These are phyloP conservation scores for Plebejus anna DNA, from an alignment of 2,888 invertebrate species.

Conservation along the genomic window DNA sequence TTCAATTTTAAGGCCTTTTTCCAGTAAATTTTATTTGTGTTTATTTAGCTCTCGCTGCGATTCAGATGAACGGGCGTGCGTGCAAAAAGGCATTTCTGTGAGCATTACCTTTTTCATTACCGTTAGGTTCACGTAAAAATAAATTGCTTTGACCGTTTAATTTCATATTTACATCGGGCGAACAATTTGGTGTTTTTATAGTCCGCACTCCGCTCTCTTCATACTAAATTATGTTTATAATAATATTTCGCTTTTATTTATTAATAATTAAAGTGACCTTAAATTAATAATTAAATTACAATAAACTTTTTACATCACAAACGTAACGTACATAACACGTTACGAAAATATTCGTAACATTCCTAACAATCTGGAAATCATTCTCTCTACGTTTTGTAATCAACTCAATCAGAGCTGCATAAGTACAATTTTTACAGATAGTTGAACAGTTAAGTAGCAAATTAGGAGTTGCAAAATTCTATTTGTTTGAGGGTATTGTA, in stretches of 20 bases:
- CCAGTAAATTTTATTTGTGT: constrained; percentile 34
- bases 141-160: constrained; percentile 37
- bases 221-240: not conserved
- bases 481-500: constrained; percentile 15
- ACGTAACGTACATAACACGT: too few species aligned
- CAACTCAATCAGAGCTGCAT: not conserved
- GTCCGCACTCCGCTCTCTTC: not conserved
- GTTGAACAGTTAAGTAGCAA: not conserved
- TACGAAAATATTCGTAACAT: too few species aligned
- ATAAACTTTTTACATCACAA: too few species aligned
- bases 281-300: too few species aligned
- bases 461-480: not conserved
- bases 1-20: constrained; percentile 24
- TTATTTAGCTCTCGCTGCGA: constrained; percentile 54
- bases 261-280: too few species aligned
- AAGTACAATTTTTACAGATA: not conserved
- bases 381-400: not conserved
- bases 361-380: not conserved
- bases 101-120: constrained; percentile 42
- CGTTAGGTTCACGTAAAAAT: constrained; percentile 45
- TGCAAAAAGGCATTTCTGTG: constrained; percentile 43
- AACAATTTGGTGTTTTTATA: constrained; percentile 4
- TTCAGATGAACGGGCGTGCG: constrained; percentile 54
- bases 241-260: not conserved
- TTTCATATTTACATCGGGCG: constrained; percentile 25